Conservation (phyloP, 2,888 invertebrate species). For the Branchellion lobata region DNA sequence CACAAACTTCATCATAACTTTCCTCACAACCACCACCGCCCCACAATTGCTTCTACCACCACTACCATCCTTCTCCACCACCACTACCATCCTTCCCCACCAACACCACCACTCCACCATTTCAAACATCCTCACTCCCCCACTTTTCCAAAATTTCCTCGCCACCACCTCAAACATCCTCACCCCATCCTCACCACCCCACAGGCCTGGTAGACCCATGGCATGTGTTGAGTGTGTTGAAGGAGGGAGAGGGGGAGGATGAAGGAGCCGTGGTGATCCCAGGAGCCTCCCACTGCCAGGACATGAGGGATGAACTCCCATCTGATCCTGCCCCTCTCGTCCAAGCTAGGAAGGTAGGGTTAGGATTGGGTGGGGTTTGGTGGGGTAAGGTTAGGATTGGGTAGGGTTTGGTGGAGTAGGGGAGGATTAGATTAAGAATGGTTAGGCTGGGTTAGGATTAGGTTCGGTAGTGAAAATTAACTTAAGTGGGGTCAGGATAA, state of each 20-base stretch:
- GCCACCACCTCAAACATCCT: background rate
- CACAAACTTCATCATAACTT: no score
- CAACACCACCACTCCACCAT: no score
- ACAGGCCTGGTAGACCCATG: slow-evolving; percentile 56
- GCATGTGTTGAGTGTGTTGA: slow-evolving; percentile 55
- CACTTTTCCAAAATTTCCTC: no score
- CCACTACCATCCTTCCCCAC: no score
- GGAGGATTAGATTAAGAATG: background rate
- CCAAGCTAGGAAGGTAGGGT: slow-evolving; percentile 52
- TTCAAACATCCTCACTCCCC: no score
- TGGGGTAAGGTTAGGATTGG: background rate
- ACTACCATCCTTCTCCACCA: no score
- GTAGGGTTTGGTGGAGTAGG: background rate
- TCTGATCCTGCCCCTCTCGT: slow-evolving; percentile 50
- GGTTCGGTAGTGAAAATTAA: background rate
- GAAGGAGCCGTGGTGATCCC: slow-evolving; percentile 54
- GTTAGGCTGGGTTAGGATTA: background rate
- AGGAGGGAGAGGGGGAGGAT: slow-evolving; percentile 46
- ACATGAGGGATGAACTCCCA: slow-evolving; percentile 50
- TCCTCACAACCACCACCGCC: no score
- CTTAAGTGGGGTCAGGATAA: background rate
- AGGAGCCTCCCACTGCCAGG: slow-evolving; percentile 55
- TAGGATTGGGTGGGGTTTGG: background rate
- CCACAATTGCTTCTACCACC: no score
- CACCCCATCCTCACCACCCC: slow-evolving; percentile 4